Conservation (phyloP, 30 jellyfish, hydroid and myxozoan genomes). For the Aurelia coerulea region DNA sequence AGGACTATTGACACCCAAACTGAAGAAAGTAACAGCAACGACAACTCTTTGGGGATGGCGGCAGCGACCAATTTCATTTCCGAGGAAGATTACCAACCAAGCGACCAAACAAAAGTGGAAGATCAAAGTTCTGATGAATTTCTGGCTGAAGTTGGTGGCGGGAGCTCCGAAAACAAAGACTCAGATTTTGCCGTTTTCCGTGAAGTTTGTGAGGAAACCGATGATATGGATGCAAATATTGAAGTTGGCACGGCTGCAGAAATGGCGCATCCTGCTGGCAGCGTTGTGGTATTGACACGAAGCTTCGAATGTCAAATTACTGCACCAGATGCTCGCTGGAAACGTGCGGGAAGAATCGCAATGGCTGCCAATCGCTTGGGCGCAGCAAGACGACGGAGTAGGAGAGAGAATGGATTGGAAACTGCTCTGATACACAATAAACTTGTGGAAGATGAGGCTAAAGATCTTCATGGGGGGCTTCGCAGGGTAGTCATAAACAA, state of each 20-base stretch:
- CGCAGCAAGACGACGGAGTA: background rate
- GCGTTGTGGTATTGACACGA: conserved; percentile 51
- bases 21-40: no score
- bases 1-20: no score
- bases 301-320: conserved; percentile 34
- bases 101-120: no score
- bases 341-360: conserved; percentile 18
- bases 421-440: background rate
- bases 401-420: background rate
- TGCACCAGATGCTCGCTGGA: conserved; percentile 30
- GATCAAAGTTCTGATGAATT: no score
- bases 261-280: conserved; percentile 10
- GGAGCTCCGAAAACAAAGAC: no score
- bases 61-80: no score
- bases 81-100: no score
- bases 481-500: conserved; percentile 58
- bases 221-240: conserved; percentile 45
- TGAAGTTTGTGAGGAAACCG: conserved; percentile 25
- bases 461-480: conserved; percentile 29
- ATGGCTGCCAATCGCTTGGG: conserved; percentile 41
- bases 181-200: conserved; percentile 38
- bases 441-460: conserved; percentile 12
- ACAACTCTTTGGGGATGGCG: no score
- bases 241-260: conserved; percentile 70
- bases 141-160: no score